Evolutionary conservation across 2,113 vertebrate genomes (phyloP), one percentile per base, ranked within the genome.

Genomic region (Sebastes schlegelii): DNA sequence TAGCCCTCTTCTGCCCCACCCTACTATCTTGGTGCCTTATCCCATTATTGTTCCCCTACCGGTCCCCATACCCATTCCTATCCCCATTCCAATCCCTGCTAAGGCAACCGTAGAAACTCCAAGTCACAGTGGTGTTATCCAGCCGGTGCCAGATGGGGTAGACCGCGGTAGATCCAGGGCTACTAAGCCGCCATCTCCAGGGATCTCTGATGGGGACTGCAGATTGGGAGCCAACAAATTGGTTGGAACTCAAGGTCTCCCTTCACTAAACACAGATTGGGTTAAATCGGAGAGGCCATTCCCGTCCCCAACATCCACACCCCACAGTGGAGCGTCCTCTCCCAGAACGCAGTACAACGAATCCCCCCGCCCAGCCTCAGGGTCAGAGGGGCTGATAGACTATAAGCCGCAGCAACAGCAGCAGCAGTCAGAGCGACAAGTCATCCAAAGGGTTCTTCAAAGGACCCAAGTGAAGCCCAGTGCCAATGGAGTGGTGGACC

Each of bases 31-130:
- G 82, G 97, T 98, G 93, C 98, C 98, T 83, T 99, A 99, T 91
- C 98, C 98, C 0, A 96, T 99, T 66, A 97, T 99, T 54, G 96
- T 99, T 74, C 98, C 98, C 40, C 83, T 99, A 78, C 98, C 98
- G 0, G 96, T 99, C 52, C 98, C 98, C 76, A 97, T 99, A 86
- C 98, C 98, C 12, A 98, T 99, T 83, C 98, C 98, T 12, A 97
- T 99, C 55, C 98, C 97, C 12, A 96, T 99, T 92, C 97, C 96
- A 81, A 87, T 96, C 0, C 95, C 97, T 80, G 95, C 97, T 87
- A 98, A 97, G 85, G 93, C 95, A 86, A 95, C 95, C 0, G 91
- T 92, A 1, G 96, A 97, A 80, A 95, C 96, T 88, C 96, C 94
- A 84, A 96, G 94, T 94, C 97, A 97, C 1, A 94, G 95, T 0